phyloP scores from a whole-genome alignment of 2,888 invertebrate genomes.

The Ophion slaviceki region DNA sequence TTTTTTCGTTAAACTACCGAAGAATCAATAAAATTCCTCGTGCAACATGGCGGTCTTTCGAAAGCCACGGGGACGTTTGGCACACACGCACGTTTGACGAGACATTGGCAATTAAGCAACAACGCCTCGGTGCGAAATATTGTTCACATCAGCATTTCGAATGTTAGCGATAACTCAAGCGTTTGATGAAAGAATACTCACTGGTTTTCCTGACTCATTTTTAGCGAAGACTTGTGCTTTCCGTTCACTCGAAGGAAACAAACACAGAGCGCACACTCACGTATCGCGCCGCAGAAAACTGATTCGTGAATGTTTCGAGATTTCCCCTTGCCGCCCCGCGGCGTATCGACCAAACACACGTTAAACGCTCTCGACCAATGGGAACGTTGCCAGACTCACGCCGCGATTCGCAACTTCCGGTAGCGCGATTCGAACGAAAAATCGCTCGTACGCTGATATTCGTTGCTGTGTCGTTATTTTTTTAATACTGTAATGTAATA shows the following conservation, averaged over 20 bases:
- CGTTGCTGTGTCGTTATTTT: background rate
- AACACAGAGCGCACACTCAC: slow-evolving; percentile 75
- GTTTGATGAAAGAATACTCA: slow-evolving; percentile 73
- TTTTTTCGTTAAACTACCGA: slow-evolving; percentile 78
- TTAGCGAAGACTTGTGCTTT: slow-evolving; percentile 67
- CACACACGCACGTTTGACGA: slow-evolving; percentile 5
- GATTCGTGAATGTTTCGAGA: slow-evolving; percentile 77
- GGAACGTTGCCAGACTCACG: background rate
- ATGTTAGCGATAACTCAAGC: background rate
- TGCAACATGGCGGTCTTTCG: slow-evolving; percentile 81
- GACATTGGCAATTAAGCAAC: background rate
- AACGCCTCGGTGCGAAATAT: background rate
- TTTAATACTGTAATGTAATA: too few relatives aligned
- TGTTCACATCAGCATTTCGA: background rate
- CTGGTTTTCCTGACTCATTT: slow-evolving; percentile 82
- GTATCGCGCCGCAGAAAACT: slow-evolving; percentile 73
- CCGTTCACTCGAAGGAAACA: slow-evolving; percentile 75
- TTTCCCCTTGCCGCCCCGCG: slow-evolving; percentile 16
- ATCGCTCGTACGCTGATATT: background rate
- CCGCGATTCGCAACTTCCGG: slow-evolving; percentile 48
- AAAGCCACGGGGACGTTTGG: slow-evolving; percentile 73
- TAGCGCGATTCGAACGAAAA: slow-evolving; percentile 1
- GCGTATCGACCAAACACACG: slow-evolving; percentile 72
- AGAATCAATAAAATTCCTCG: slow-evolving; percentile 82
- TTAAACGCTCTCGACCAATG: slow-evolving; percentile 55